These are phyloP conservation scores for Phrynocephalus vlangalii DNA, from an alignment of 2,797 vertebrate genomes.

Conservation along the genomic window DNA sequence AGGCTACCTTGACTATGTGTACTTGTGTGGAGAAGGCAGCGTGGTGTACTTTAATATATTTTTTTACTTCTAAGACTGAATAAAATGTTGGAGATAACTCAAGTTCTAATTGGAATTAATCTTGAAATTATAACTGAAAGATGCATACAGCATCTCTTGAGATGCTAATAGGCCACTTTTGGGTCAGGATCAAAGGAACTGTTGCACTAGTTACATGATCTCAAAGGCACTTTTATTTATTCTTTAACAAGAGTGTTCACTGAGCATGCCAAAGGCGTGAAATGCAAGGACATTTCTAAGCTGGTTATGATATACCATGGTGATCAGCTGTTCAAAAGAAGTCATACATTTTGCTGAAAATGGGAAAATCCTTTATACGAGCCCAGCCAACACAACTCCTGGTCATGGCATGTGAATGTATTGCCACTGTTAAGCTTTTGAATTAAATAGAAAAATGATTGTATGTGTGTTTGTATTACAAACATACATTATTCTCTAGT, in stretches of 20 bases:
- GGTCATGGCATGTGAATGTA: neutral
- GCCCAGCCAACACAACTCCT: neutral
- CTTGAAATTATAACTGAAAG: neutral
- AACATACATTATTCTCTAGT: neutral
- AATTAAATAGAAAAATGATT: neutral
- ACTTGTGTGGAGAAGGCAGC: neutral
- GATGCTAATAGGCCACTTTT: neutral
- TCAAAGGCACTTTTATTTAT: neutral
- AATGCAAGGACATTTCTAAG: neutral
- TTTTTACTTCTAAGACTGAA: neutral
- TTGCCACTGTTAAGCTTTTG: neutral
- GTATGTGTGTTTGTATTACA: neutral
- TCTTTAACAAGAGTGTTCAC: neutral
- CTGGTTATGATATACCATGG: neutral
- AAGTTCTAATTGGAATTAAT: neutral
- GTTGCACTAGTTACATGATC: neutral
- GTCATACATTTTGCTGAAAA: neutral
- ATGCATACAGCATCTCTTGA: neutral
- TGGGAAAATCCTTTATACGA: neutral
- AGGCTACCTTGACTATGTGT: neutral
- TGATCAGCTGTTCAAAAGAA: neutral
- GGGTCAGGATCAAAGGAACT: neutral
- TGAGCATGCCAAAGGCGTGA: neutral
- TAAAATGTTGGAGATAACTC: neutral
- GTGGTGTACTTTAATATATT: neutral